Evolutionary conservation across 2,113 vertebrate genomes (phyloP).

Genomic region (Caloenas nicobarica): DNA sequence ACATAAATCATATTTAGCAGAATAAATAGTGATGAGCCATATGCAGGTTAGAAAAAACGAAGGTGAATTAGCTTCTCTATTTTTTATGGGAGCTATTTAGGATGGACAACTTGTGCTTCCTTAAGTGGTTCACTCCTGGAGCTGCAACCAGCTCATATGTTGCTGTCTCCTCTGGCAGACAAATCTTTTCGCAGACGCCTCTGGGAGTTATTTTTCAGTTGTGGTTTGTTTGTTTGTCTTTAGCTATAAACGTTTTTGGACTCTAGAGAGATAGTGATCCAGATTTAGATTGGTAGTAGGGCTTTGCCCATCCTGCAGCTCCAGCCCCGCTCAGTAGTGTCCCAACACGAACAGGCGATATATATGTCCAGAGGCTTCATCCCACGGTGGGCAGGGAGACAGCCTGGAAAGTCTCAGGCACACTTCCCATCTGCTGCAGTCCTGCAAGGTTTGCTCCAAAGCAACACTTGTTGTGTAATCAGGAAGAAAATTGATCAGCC

Average conservation of each 20-base stretch:
- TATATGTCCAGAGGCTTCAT: background rate
- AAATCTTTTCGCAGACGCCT: background rate
- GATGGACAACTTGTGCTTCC: background rate
- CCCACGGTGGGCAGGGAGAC: background rate
- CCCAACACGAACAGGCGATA: fast-evolving
- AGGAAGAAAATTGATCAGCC: background rate
- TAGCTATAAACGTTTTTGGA: background rate
- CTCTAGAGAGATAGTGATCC: background rate
- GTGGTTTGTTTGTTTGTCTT: background rate
- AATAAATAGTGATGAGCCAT: background rate
- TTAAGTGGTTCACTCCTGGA: background rate
- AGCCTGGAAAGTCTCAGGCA: background rate
- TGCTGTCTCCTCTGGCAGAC: background rate
- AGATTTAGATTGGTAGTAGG: background rate
- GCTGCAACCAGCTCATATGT: background rate
- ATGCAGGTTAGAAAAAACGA: background rate
- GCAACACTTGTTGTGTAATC: background rate
- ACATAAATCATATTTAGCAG: background rate
- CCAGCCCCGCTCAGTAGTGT: fast-evolving
- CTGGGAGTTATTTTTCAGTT: background rate
- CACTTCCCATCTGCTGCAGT: background rate
- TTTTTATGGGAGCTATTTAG: background rate
- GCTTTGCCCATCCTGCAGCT: background rate
- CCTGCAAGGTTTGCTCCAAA: background rate
- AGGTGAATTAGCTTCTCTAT: background rate